Conservation (phyloP, 2,113 vertebrate species). For the Regulus satrapa region DNA sequence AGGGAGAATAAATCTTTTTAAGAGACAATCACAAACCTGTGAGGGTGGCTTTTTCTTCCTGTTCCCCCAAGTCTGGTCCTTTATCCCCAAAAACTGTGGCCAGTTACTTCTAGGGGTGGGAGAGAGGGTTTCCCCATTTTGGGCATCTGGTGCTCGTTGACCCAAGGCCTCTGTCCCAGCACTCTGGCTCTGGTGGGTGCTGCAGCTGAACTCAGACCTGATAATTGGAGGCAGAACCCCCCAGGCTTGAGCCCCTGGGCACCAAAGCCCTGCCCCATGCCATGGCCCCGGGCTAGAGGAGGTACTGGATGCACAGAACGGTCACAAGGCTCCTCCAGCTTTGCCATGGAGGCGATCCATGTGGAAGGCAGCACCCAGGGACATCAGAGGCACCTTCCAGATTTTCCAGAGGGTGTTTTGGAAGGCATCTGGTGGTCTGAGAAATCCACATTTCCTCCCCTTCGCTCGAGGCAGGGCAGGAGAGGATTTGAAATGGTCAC, state of each 20-base stretch:
- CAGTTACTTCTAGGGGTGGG: neutral
- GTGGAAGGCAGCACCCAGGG: neutral
- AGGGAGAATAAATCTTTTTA: conserved; percentile 98
- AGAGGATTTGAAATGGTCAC: neutral
- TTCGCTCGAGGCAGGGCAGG: neutral
- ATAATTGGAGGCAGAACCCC: neutral
- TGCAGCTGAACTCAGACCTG: neutral
- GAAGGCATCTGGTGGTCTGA: neutral
- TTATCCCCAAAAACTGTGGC: neutral
- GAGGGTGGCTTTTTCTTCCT: conserved; percentile 76
- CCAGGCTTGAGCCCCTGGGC: neutral
- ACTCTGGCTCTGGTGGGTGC: accelerated
- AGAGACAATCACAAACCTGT: conserved; percentile 90
- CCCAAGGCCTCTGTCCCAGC: neutral
- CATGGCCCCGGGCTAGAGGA: accelerated
- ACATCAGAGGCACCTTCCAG: neutral
- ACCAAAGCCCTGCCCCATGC: neutral
- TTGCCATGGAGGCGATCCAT: accelerated
- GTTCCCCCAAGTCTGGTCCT: neutral
- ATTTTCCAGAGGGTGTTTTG: neutral
- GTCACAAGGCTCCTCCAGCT: neutral
- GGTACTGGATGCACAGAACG: accelerated
- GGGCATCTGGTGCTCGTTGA: accelerated
- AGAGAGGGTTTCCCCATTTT: neutral
- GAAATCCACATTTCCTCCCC: neutral